Base-by-base conservation (phyloP, 2,888 invertebrate genomes). In the Drosophila niveifrons region DNA sequence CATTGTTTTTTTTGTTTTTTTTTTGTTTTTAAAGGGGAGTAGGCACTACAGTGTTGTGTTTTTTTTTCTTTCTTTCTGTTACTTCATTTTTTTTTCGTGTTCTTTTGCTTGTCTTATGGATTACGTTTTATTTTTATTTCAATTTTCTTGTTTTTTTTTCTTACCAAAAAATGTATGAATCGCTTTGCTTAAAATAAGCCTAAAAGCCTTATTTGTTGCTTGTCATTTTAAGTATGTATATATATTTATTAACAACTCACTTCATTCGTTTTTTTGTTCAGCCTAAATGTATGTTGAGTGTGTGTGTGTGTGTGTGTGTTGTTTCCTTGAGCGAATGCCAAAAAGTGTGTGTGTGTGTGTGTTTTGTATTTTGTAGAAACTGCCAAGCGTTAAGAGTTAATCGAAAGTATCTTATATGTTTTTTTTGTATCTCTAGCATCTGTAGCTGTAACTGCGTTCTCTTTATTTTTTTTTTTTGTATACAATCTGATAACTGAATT, bases 11-110 rank as follows among this genome's bases (percentile, higher is more conserved):
- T 72, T 70, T 62, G 47, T 43, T 68, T 73, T 67, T 63, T 47
- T 64, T 48, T 67, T 53, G 43, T 74, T 78, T 73, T 73, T 63
- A 73, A 88, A 82, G 82, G 90, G 90, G 90, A 89, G 89, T 91
- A 91, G 91, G 90, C 90, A 91, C 90, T 91, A 91, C 90, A 91
- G 90, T 91, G 91, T 90, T 87, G 70, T 80, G 69, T 53, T 69
- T 66, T 73, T 61, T 55, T 66, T 77, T 66, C 57, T 44, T 51
- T 71, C 72, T 68, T 68, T 72, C 58, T 46, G 59, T 59, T 53
- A 53, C 41, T 61, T 66, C 28, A 59, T 66, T 53, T 56, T 80
- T 17, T 55, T 80, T 75, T 65, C 53, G 61, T 64, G 13, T 62
- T 63, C 17, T 39, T 36, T 70, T 74, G 61, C 61, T 75, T 74